phyloP scores from a whole-genome alignment of 2,888 invertebrate genomes.

The Bugulina stolonifera region DNA sequence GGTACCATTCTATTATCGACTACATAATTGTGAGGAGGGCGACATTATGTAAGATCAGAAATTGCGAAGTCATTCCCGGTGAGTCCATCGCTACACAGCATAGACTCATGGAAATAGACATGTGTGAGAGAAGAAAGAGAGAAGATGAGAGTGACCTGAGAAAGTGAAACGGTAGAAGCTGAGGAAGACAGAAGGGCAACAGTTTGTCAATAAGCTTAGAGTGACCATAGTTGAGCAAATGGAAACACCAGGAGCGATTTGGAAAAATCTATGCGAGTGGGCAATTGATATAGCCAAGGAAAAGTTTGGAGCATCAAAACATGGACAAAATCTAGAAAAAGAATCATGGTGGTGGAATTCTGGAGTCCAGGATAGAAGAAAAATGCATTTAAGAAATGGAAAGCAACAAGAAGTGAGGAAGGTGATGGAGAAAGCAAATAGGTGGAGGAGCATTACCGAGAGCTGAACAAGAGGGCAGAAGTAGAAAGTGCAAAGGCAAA shows the following conservation, averaged over 20 bases:
- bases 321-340: slow-evolving; percentile 2
- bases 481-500: neutral
- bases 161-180: slow-evolving; percentile 12
- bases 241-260: neutral
- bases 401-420: neutral
- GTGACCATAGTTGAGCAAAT: neutral
- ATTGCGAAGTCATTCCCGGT: slow-evolving; percentile 8
- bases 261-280: neutral
- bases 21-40: neutral
- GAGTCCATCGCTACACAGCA: slow-evolving; percentile 4
- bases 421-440: neutral
- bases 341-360: slow-evolving; percentile 11
- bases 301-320: neutral
- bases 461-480: neutral
- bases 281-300: neutral
- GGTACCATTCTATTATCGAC: neutral
- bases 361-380: slow-evolving; percentile 3
- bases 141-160: neutral
- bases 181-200: neutral
- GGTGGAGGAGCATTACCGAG: neutral
- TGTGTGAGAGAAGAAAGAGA: neutral
- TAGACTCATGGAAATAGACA: neutral
- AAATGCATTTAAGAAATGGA: slow-evolving; percentile 12
- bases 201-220: neutral
- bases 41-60: neutral